phyloP scores from a whole-genome alignment of 2,797 vertebrate species.

The Bovichtus variegatus region DNA sequence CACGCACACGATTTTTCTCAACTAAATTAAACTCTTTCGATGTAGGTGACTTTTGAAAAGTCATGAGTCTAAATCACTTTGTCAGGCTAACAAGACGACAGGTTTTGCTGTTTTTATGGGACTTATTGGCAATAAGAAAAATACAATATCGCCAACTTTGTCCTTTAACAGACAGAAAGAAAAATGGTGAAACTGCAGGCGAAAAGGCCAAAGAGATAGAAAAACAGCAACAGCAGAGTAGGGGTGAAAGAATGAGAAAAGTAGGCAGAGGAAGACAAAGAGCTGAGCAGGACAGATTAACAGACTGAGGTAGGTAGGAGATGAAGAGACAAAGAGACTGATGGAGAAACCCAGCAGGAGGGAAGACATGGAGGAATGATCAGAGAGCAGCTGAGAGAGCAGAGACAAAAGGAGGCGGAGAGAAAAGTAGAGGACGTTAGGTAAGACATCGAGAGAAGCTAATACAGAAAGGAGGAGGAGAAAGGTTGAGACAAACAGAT shows the following conservation, averaged over 20 bases:
- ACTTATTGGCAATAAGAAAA: constrained; percentile 4
- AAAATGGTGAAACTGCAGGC: neutral
- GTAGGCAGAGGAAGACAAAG: constrained; percentile 36
- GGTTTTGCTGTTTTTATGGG: neutral
- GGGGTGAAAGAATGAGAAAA: constrained; percentile 12
- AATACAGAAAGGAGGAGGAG: neutral
- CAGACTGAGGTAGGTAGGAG: constrained; percentile 22
- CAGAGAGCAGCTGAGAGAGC: constrained; percentile 21
- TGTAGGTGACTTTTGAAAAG: neutral
- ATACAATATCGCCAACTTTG: neutral
- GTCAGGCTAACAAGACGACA: neutral
- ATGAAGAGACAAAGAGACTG: constrained; percentile 38
- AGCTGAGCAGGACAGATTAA: constrained; percentile 38
- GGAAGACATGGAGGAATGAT: constrained; percentile 24
- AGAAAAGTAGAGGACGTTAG: neutral
- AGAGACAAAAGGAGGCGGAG: constrained; percentile 2
- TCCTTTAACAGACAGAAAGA: constrained; percentile 15
- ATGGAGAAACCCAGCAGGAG: constrained; percentile 52
- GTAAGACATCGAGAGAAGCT: neutral
- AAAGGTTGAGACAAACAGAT: neutral
- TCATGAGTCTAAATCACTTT: neutral
- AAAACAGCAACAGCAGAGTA: neutral
- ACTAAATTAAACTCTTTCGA: neutral
- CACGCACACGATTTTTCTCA: no score
- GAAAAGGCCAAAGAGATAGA: constrained; percentile 4